Percentiles rank a stretch among this genome's conserved stretches.
Evolutionary conservation across 2,797 vertebrate species (phyloP).

Genomic region (Spinus olivaceus): DNA sequence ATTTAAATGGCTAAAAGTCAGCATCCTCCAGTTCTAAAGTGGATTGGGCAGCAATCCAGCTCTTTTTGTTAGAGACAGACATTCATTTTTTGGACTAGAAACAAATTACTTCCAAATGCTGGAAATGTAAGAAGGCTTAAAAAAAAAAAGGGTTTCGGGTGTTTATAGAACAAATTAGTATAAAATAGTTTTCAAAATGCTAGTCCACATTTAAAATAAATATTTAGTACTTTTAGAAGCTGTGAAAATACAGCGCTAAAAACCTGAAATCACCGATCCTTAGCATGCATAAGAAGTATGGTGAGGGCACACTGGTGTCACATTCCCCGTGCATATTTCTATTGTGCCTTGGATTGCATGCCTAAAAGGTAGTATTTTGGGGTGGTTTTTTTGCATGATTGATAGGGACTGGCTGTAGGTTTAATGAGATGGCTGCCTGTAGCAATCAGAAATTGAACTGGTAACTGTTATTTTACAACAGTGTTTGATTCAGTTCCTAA

Average conservation of each 20-base stretch:
- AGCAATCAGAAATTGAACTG: neutral
- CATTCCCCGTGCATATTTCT: neutral
- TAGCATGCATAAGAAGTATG: neutral
- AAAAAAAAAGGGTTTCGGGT: constrained; percentile 9
- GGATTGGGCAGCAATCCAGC: constrained; percentile 61
- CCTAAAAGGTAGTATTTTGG: neutral
- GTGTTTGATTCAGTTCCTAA: neutral
- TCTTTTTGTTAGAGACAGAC: constrained; percentile 53
- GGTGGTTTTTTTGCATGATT: neutral
- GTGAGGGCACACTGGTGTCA: neutral
- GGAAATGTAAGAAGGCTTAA: constrained; percentile 30
- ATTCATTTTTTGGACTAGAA: constrained; percentile 42
- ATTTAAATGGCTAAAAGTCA: constrained; percentile 51
- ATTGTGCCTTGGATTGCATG: neutral
- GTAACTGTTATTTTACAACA: neutral
- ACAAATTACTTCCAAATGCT: constrained; percentile 71
- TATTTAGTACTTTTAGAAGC: constrained; percentile 37
- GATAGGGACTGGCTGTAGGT: neutral
- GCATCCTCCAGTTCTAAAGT: constrained; percentile 62
- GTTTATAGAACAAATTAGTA: constrained; percentile 57
- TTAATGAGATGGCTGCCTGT: neutral
- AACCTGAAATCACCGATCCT: neutral
- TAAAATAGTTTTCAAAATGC: constrained; percentile 58
- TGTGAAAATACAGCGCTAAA: constrained; percentile 6
- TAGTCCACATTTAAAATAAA: constrained; percentile 49